Conservation (phyloP, 2,797 vertebrate species). For the Podarcis siculus region DNA sequence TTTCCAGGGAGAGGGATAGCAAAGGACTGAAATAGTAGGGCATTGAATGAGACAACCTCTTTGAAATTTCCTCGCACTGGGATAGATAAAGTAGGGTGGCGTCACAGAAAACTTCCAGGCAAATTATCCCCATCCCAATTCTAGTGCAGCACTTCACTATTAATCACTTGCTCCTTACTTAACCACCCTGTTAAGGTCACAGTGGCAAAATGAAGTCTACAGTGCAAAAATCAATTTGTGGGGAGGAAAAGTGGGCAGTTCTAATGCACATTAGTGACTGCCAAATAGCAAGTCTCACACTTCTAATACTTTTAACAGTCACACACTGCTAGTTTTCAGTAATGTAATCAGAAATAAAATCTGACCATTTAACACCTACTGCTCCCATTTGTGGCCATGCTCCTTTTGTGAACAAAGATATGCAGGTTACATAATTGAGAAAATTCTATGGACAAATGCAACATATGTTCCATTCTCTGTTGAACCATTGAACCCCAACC, state of each 20-base stretch:
- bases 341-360: not conserved
- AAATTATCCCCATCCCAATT: no score
- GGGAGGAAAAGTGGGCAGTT: not conserved
- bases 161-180: not conserved
- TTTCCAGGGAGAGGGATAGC: not conserved
- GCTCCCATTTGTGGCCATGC: not conserved
- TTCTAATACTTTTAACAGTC: not conserved
- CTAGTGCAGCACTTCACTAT: not conserved
- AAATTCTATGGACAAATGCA: not conserved
- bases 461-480: not conserved
- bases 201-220: not conserved
- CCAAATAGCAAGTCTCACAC: not conserved
- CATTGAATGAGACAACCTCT: not conserved
- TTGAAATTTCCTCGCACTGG: not conserved
- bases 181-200: not conserved
- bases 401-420: not conserved
- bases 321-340: not conserved
- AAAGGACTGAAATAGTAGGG: not conserved
- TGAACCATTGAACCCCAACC: not conserved
- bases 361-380: not conserved
- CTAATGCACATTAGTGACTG: not conserved
- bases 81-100: not conserved
- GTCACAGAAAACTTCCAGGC: not conserved
- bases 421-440: not conserved
- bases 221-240: not conserved